phyloP scores from a whole-genome alignment of 2,113 vertebrate genomes.

The Stegastes partitus region DNA sequence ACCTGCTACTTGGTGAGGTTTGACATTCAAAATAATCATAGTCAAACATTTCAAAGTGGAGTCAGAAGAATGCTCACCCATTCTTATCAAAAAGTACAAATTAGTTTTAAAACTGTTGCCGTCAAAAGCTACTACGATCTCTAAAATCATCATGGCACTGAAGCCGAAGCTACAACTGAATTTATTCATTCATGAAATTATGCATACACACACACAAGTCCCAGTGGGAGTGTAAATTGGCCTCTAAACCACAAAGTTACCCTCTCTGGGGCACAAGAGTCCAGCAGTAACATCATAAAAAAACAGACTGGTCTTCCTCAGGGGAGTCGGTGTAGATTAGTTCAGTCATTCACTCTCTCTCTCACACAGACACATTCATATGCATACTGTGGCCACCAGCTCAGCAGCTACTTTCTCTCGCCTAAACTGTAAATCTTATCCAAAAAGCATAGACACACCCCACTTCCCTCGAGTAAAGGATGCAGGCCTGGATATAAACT shows the following conservation, averaged over 20 bases:
- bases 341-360: slow-evolving; percentile 22
- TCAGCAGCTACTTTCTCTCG: slow-evolving; percentile 13
- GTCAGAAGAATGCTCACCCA: neutral
- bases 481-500: neutral
- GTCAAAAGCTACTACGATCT: neutral
- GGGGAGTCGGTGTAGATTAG: slow-evolving; percentile 32
- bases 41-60: neutral
- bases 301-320: slow-evolving; percentile 59
- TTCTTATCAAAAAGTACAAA: neutral
- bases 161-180: slow-evolving; percentile 9
- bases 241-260: slow-evolving; percentile 76
- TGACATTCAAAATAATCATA: neutral
- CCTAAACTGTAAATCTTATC: slow-evolving; percentile 20
- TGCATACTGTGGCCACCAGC: neutral
- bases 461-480: neutral
- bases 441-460: slow-evolving; percentile 2
- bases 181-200: slow-evolving; percentile 62
- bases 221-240: slow-evolving; percentile 66
- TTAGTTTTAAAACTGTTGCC: neutral
- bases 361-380: neutral
- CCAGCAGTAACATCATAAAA: slow-evolving; percentile 55
- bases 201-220: slow-evolving; percentile 23
- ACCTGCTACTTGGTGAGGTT: slow-evolving; percentile 7
- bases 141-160: neutral
- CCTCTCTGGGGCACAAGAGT: slow-evolving; percentile 38